A percentile compares a stretch with the other conserved stretches of the same genome.
Evolutionary conservation across 1,140 invertebrate genomes (phyloP).

Genomic region (Palaemon carinicauda): DNA sequence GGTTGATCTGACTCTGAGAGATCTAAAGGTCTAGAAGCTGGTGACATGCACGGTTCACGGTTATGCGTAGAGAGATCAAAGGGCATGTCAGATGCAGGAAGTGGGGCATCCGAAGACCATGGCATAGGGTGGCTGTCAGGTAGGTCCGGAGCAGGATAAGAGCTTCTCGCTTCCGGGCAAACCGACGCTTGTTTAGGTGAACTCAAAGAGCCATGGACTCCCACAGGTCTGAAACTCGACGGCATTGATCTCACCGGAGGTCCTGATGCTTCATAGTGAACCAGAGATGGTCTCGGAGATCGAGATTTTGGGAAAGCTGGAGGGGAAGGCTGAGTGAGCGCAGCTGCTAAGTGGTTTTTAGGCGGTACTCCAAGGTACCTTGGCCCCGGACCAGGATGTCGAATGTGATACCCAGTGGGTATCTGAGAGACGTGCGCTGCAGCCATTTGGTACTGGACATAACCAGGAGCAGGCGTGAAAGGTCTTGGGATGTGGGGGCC

Average conservation of each 20-base stretch:
- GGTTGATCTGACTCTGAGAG: constrained; percentile 51
- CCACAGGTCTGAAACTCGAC: constrained; percentile 23
- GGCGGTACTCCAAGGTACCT: constrained; percentile 36
- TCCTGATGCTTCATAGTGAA: constrained; percentile 26
- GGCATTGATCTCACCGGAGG: constrained; percentile 26
- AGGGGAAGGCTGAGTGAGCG: constrained; percentile 51
- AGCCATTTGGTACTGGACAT: constrained; percentile 43
- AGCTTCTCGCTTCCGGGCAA: constrained; percentile 54
- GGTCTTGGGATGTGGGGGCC: constrained; percentile 46
- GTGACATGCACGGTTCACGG: constrained; percentile 57
- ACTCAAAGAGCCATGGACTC: constrained; percentile 38
- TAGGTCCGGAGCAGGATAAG: constrained; percentile 29
- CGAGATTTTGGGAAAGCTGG: constrained; percentile 29
- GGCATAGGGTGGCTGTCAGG: constrained; percentile 39
- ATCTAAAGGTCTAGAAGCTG: constrained; percentile 53
- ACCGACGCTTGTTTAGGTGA: constrained; percentile 58
- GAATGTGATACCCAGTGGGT: not conserved
- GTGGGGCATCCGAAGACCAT: constrained; percentile 33
- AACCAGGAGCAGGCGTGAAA: constrained; percentile 39
- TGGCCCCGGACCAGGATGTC: constrained; percentile 19
- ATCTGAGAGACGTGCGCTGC: not conserved
- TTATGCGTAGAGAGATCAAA: constrained; percentile 57
- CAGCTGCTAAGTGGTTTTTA: constrained; percentile 43
- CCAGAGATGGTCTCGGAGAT: constrained; percentile 35
- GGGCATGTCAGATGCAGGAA: constrained; percentile 52